Conservation (phyloP, 2,113 vertebrate genomes). For the Poicephalus meyeri region DNA sequence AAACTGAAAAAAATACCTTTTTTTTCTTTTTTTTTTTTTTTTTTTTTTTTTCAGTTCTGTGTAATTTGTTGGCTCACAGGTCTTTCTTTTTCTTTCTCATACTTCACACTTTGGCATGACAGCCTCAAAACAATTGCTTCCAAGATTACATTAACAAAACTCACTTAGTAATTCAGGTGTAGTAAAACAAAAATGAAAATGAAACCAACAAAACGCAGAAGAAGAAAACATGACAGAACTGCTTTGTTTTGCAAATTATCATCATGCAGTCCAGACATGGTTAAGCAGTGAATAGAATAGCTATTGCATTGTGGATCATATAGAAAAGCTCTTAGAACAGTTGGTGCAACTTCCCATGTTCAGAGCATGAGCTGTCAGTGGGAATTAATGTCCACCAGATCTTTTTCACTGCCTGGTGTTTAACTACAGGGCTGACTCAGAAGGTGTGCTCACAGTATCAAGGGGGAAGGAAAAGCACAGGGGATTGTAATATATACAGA, state of each 20-base stretch:
- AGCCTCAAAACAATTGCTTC: background rate
- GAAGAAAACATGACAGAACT: background rate
- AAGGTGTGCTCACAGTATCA: background rate
- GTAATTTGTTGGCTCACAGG: background rate
- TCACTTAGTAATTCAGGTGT: background rate
- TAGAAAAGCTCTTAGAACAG: background rate
- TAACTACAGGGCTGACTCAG: background rate
- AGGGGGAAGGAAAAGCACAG: background rate
- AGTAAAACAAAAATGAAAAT: conserved; percentile 16
- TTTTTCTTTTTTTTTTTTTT: background rate
- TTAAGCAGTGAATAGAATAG: background rate
- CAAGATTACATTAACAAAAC: background rate
- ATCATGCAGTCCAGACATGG: background rate
- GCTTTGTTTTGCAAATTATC: background rate
- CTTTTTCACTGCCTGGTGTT: background rate
- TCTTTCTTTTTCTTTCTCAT: conserved; percentile 3
- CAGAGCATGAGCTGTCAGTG: background rate
- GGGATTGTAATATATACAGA: background rate
- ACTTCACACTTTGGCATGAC: background rate
- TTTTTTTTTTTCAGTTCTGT: background rate
- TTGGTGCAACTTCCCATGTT: background rate
- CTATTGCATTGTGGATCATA: background rate
- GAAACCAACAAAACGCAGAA: background rate
- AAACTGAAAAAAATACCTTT: too few species aligned
- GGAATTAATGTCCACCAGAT: background rate